phyloP scores from a whole-genome alignment of 2,113 vertebrate genomes.

The Pelmatolapia mariae region DNA sequence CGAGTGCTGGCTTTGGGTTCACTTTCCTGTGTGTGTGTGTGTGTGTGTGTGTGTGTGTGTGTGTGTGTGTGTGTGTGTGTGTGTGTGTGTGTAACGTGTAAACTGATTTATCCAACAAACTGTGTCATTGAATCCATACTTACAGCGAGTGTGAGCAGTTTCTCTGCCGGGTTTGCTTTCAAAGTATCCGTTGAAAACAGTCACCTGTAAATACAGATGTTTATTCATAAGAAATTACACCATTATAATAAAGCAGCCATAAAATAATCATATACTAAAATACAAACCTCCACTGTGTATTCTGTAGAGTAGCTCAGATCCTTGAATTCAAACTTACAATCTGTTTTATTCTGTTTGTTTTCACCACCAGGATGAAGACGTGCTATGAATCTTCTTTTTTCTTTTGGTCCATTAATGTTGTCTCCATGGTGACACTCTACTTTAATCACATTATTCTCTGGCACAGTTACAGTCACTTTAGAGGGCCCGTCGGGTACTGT shows the following conservation, averaged over 20 bases:
- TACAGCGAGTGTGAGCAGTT: rapidly evolving
- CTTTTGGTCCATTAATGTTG: rapidly evolving
- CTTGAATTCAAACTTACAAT: background rate
- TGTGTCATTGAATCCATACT: background rate
- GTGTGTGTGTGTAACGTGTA: too few relatives aligned
- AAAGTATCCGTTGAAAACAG: rapidly evolving
- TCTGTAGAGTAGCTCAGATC: conserved; percentile 71
- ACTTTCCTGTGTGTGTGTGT: background rate
- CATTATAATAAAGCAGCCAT: background rate
- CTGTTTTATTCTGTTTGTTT: rapidly evolving
- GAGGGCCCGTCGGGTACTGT: rapidly evolving
- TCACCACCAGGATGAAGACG: rapidly evolving
- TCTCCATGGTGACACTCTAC: rapidly evolving
- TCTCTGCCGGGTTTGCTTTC: rapidly evolving
- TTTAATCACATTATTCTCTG: conserved; percentile 40
- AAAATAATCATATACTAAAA: rapidly evolving
- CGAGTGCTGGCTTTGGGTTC: rapidly evolving
- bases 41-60: too few relatives aligned
- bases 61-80: too few relatives aligned
- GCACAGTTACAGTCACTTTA: rapidly evolving
- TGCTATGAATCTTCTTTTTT: rapidly evolving
- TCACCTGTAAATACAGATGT: conserved; percentile 22
- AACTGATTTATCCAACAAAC: background rate
- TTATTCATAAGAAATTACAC: background rate
- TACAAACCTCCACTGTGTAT: conserved; percentile 70